phyloP scores from a whole-genome alignment of 2,113 vertebrate species.

The Sceloporus tristichus region DNA sequence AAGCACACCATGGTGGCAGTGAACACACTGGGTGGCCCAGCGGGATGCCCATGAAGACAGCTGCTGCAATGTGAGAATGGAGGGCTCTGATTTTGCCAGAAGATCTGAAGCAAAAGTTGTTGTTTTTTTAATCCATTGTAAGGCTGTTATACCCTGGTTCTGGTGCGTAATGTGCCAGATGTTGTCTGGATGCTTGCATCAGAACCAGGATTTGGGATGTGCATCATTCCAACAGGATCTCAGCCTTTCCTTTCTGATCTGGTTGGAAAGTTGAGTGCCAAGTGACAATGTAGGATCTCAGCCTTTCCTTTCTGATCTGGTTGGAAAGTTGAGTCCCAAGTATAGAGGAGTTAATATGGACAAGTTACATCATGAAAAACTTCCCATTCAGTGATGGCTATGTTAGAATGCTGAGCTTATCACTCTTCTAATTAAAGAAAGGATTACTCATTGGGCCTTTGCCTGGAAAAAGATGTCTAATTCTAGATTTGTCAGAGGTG shows the following conservation, averaged over 20 bases:
- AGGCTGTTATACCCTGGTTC: too few species aligned
- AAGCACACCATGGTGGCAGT: too few species aligned
- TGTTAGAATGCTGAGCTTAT: not conserved
- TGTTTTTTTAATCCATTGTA: too few species aligned
- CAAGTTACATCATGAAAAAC: not conserved
- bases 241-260: not conserved
- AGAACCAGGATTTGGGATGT: too few species aligned
- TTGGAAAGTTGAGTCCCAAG: not conserved
- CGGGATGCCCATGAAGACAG: too few species aligned
- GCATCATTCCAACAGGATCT: too few species aligned
- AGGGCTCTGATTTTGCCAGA: too few species aligned
- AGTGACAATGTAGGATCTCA: not conserved
- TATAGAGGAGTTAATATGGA: not conserved
- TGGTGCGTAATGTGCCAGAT: too few species aligned
- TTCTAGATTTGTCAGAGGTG: not conserved
- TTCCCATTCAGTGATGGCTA: not conserved
- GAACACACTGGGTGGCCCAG: too few species aligned
- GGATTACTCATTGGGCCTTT: not conserved
- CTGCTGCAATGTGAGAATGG: too few species aligned
- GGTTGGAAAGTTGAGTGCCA: not conserved
- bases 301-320: not conserved
- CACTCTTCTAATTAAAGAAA: slow-evolving; percentile 18
- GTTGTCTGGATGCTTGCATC: too few species aligned
- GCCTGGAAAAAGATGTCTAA: not conserved
- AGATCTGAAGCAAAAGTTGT: too few species aligned